Base-by-base conservation (phyloP, 2,797 vertebrate species). In the Phataginus tricuspis region DNA sequence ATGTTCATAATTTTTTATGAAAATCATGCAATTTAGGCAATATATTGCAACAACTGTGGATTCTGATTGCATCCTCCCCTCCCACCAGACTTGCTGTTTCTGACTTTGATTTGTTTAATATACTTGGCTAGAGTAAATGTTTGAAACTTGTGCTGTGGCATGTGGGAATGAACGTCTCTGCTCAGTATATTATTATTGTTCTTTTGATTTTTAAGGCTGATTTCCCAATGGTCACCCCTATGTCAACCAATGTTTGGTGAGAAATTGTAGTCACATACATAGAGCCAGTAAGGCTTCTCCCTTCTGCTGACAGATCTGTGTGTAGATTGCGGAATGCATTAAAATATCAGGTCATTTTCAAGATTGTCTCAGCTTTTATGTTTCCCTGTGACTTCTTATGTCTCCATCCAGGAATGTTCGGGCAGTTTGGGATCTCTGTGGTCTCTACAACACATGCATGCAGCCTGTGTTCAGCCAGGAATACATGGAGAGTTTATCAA, bases 91-190 rank as follows among this genome's bases (percentile, higher is more conserved):
- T 84, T 90, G 27, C 57, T 23, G 42, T 31, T 86, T 27, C 42
- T 69, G 77, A 53, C 84, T 94, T 94, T 55, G 69, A 51, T 83
- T 89, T 84, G 23, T 68, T 88, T 92, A 72, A 49, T 86, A 80
- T 45, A 53, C n/a, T 78, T 53, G 5, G 19, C 4, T 83, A 57
- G 53, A 45, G 39, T 93, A 68, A 55, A 86, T 83, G 39, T 90
- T 7, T 68, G 75, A 72, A 86, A 63, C 92, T 92, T 92, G 59
- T 89, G 5, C 8, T 71, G 8, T 91, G 31, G 12, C 31, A 21
- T 57, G 19, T 75, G n/a, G 29, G 63, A 74, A 23, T 25, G 9
- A 37, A 59, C 19, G 45, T 79, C 57, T 89, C 37, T 86, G 14
- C 75, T 72, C 19, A 34, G 15, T 39, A 59, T 84, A n/a, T 87